Evolutionary conservation across 2,888 invertebrate species (phyloP), one percentile per base, ranked within the genome.

Genomic region (Phasia obesa): DNA sequence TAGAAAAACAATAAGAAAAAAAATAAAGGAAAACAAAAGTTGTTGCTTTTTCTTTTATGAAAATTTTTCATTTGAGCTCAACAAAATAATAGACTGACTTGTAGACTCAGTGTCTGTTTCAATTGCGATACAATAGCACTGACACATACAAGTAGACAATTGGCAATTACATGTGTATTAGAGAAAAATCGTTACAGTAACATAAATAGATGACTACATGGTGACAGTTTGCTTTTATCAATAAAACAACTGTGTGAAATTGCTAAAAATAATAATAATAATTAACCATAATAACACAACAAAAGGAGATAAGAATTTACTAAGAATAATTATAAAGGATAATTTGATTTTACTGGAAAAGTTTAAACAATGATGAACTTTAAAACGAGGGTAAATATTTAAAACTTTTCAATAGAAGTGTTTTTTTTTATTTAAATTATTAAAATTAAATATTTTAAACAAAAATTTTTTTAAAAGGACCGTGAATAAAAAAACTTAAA

Each of bases 121-220:
- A 31, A 51, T 79, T 65, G 31, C n/a, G 31, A 57, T 31, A 38
- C 64, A 71, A 71, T 35, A 62, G 31, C 2, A 70, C 15, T 25
- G n/a, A 62, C 38, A 70, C 49, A 31, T 2, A 64, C 62, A 15
- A 42, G n/a, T 59, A 49, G 11, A 51, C 42, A 75, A 67, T 70
- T 74, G 57, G 15, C 44, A 55, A 78, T 78, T 70, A n/a, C n/a
- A n/a, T n/a, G n/a, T n/a, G n/a, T n/a, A 35, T 67, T 53, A 60
- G 53, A 79, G 79, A 79, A 83, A 83, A 83, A 83, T 83, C 83
- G 79, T 83, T 83, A 79, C 35, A 60, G 53, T 55, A 71, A 78
- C n/a, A 51, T 35, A 74, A 31, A 79, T 31, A 47, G 17, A 73
- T 44, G n/a, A 73, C 11, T 57, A 25, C 15, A 55, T 53, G 31